Evolutionary conservation across 2,888 invertebrate genomes (phyloP).

Genomic region (Philereme transversata): DNA sequence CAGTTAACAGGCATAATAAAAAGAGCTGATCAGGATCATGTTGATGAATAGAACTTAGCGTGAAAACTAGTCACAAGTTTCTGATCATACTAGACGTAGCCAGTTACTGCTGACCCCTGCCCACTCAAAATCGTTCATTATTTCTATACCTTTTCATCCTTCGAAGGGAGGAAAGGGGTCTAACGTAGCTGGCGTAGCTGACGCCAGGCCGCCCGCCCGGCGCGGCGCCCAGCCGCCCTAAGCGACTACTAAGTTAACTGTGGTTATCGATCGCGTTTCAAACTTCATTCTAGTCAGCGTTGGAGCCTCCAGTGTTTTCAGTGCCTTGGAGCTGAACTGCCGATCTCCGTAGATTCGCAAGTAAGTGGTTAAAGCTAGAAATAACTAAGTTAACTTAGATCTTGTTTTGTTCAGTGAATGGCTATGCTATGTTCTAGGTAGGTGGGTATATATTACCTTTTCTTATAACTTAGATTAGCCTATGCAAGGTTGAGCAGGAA

Average conservation of each 20-base stretch:
- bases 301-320: conserved; percentile 30
- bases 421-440: neutral
- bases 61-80: conserved; percentile 38
- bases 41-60: conserved; percentile 12
- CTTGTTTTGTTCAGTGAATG: too few species aligned
- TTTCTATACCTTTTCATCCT: conserved; percentile 6
- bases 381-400: neutral
- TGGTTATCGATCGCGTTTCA: conserved; percentile 60
- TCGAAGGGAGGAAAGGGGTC: conserved; percentile 30
- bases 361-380: conserved; percentile 15
- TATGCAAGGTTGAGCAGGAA: neutral
- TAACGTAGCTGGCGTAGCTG: conserved; percentile 34
- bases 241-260: conserved; percentile 25
- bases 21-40: neutral
- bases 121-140: conserved; percentile 19
- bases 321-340: conserved; percentile 27
- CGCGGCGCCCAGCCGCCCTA: conserved; percentile 42
- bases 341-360: conserved; percentile 21
- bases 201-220: conserved; percentile 51
- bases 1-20: too few species aligned
- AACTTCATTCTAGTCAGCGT: conserved; percentile 42
- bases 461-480: neutral
- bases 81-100: conserved; percentile 36
- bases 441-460: neutral
- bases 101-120: conserved; percentile 42